Base-by-base conservation (phyloP, 2,797 vertebrate genomes). In the Linurgus olivaceus region DNA sequence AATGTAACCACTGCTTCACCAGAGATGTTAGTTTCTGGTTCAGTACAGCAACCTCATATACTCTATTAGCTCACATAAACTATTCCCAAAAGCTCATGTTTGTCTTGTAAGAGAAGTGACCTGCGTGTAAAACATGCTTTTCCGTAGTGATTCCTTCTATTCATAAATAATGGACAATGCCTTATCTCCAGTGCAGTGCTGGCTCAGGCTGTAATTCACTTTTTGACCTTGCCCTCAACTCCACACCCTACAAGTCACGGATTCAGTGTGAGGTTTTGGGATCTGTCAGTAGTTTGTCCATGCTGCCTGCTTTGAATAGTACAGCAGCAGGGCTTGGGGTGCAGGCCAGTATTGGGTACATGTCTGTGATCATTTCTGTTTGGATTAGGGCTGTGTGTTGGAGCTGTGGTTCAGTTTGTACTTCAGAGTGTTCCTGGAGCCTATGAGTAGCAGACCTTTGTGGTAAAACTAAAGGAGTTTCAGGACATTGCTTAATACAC, bases 81-180 rank as follows among this genome's bases (percentile, higher is more conserved):
- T 89, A 16, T 87, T 92, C 94, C 90, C 74, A 67, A 61, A 89
- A 77, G 63, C 45, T 85, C 2, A 17, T 4, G 2, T 89, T 81
- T 77, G 35, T 61, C 65, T 55, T 91, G 68, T 74, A 78, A 42
- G 59, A 54, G 44, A 90, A 55, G 29, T 72, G 61, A 51, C 48
- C 37, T 38, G 40, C 44, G 13, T 86, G 87, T 93, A 89, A 92
- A 91, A 93, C 89, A 86, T 31, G 47, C 5, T 55, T 89, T 91
- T 77, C 42, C 0, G 0, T 77, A 61, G 45, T 57, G 89, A 2
- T 92, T 87, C 38, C 35, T 94, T 55, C 31, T 87, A 15, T 67
- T 87, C 33, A 86, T 95, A 88, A 93, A 89, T 89, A 83, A 84
- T 77, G 62, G 75, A 54, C 0, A 0, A 40, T 51, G n/a, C 40